These are phyloP conservation scores for Sesia bembeciformis DNA, from an alignment of 2,888 invertebrate genomes.

Conservation along the genomic window DNA sequence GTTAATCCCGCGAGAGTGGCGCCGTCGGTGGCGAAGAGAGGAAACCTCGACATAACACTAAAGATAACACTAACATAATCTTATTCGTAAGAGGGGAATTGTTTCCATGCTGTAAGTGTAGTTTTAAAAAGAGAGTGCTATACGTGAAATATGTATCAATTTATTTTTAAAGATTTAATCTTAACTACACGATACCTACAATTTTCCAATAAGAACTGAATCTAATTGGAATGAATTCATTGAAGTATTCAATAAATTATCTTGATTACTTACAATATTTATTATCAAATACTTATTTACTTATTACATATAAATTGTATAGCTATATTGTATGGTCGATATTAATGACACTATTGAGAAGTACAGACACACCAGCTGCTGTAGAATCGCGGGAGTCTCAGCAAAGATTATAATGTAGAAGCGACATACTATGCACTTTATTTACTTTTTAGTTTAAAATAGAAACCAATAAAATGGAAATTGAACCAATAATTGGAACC, in stretches of 20 bases:
- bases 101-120: conserved; percentile 1
- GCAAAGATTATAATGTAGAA: conserved; percentile 15
- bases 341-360: conserved; percentile 43
- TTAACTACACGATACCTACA: too few species aligned
- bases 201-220: too few species aligned
- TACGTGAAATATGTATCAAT: too few species aligned
- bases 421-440: not conserved
- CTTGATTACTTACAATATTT: too few species aligned
- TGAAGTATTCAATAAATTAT: too few species aligned
- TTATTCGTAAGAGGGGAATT: conserved; percentile 25
- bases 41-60: conserved; percentile 22
- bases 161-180: too few species aligned
- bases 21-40: conserved; percentile 10
- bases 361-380: conserved; percentile 34
- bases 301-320: too few species aligned
- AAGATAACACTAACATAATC: conserved; percentile 35
- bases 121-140: not conserved
- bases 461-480: not conserved
- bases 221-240: too few species aligned
- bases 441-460: not conserved
- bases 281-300: too few species aligned
- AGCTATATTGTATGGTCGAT: conserved; percentile 7
- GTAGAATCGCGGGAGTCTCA: conserved; percentile 34
- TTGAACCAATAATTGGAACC: too few species aligned
- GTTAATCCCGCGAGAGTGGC: conserved; percentile 1